A percentile compares a stretch with the other conserved stretches of the same genome.
Conservation (phyloP, 2,888 invertebrate species). For the Erebia ligea region DNA sequence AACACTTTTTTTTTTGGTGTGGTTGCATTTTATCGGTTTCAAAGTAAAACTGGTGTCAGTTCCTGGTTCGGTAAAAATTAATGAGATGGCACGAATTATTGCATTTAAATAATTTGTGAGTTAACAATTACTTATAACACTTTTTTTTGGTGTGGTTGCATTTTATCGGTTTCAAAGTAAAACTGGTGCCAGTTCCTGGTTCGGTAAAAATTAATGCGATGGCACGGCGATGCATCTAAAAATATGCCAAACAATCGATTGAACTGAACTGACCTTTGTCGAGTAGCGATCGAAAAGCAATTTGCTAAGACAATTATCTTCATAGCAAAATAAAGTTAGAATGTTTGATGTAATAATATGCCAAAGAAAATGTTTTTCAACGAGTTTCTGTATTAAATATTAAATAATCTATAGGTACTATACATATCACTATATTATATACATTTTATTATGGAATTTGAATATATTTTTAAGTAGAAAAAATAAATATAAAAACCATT, state of each 20-base stretch:
- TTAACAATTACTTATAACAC: too few species aligned
- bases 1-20: too few species aligned
- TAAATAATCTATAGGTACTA: neutral
- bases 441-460: neutral
- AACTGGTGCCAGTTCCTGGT: neutral
- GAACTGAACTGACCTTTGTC: constrained; percentile 4
- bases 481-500: too few species aligned
- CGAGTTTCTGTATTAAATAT: neutral
- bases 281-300: neutral
- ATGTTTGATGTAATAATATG: constrained; percentile 5
- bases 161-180: neutral
- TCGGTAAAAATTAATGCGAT: constrained; percentile 10
- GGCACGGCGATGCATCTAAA: constrained; percentile 13
- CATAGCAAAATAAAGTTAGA: neutral
- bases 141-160: neutral
- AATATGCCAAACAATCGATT: constrained; percentile 12
- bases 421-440: too few species aligned
- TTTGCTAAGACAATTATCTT: constrained; percentile 3
- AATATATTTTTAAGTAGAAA: neutral
- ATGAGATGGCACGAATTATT: neutral
- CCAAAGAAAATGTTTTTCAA: constrained; percentile 24
- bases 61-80: constrained; percentile 2
- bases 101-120: too few species aligned
- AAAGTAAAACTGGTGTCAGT: neutral
- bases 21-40: neutral